Conservation (phyloP, 2,888 invertebrate species). For the Tanypteryx hageni region DNA sequence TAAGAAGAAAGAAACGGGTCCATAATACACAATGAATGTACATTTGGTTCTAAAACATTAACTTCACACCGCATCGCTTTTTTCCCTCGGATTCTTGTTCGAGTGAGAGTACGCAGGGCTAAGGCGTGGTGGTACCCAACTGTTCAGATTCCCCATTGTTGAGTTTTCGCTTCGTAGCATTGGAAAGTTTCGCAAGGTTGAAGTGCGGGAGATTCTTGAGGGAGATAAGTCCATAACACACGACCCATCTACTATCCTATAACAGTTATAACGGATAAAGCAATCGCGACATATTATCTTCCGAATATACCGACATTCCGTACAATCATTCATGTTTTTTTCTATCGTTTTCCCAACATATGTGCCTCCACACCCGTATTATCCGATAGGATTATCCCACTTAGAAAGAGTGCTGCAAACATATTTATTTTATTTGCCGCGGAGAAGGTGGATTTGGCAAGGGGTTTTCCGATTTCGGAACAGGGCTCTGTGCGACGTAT, state of each 20-base stretch:
- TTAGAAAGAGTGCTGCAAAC: background rate
- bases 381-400: background rate
- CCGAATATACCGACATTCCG: background rate
- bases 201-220: constrained; percentile 33
- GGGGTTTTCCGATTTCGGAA: background rate
- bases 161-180: constrained; percentile 45
- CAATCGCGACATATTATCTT: background rate
- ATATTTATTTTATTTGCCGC: background rate
- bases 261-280: background rate
- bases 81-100: background rate
- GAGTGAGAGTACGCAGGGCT: background rate
- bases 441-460: background rate
- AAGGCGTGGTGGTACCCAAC: background rate
- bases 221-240: constrained; percentile 37
- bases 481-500: background rate
- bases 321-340: background rate
- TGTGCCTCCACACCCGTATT: background rate
- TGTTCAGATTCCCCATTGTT: constrained; percentile 26
- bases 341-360: background rate
- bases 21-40: too few relatives aligned
- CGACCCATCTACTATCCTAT: background rate
- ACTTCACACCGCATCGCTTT: background rate
- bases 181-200: constrained; percentile 57
- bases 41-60: too few relatives aligned
- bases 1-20: too few relatives aligned